Conservation (phyloP, 2,797 vertebrate species). For the Cynodonichthys magdalenae region DNA sequence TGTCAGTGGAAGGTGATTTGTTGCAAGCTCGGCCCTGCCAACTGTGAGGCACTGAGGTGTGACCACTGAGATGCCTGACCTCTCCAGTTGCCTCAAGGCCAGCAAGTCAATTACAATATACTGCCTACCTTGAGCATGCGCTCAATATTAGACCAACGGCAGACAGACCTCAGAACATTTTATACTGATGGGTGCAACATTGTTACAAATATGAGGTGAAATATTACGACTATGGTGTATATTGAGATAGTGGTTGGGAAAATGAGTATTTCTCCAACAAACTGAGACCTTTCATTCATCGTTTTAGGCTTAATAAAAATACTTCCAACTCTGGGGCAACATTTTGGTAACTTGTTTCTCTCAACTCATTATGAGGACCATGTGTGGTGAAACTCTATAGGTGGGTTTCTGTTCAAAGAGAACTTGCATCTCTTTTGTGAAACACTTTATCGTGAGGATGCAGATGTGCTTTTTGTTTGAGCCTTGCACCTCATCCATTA, state of each 20-base stretch:
- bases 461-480: constrained; percentile 86
- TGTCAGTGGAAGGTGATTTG: constrained; percentile 75
- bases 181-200: constrained; percentile 10
- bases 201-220: constrained; percentile 26
- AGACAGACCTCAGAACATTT: constrained; percentile 43
- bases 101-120: constrained; percentile 79
- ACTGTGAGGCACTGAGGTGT: constrained; percentile 79
- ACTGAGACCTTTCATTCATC: background rate
- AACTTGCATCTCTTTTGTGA: constrained; percentile 78
- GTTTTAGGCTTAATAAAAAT: background rate
- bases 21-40: constrained; percentile 77
- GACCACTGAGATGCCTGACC: constrained; percentile 74
- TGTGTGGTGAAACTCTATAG: constrained; percentile 69
- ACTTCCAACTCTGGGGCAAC: constrained; percentile 26
- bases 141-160: constrained; percentile 67
- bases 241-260: constrained; percentile 11
- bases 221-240: constrained; percentile 24
- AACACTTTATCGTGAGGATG: constrained; percentile 78
- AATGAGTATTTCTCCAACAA: background rate
- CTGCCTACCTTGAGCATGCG: constrained; percentile 69
- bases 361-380: constrained; percentile 73
- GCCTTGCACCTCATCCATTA: constrained; percentile 86
- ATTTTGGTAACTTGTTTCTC: constrained; percentile 36
- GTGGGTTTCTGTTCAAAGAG: constrained; percentile 73
- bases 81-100: constrained; percentile 78